These are phyloP conservation scores for Globodera ellingtonae DNA, from an alignment of 1,140 invertebrate genomes.

Conservation along the genomic window DNA sequence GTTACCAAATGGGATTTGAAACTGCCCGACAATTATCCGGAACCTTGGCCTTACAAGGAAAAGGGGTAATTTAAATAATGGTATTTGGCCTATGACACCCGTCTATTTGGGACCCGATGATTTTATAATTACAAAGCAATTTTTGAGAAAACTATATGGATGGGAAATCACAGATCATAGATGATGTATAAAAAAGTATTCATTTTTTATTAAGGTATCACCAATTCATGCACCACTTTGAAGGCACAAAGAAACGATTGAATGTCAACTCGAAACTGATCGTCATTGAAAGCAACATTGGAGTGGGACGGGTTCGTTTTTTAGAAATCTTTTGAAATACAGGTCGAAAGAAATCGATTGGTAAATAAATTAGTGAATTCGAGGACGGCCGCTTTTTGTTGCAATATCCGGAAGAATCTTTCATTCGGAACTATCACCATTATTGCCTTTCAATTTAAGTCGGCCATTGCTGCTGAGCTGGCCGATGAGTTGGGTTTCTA, in stretches of 20 bases:
- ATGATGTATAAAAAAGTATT: no score
- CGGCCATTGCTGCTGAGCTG: slow-evolving; percentile 39
- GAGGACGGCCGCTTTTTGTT: no score
- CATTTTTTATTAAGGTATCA: slow-evolving; percentile 1
- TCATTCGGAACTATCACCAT: no score
- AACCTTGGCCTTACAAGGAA: slow-evolving; percentile 50
- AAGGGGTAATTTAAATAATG: slow-evolving; percentile 29
- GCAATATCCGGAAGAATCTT: no score
- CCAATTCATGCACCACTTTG: slow-evolving; percentile 18
- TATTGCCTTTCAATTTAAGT: slow-evolving; percentile 31
- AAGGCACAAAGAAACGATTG: slow-evolving; percentile 40
- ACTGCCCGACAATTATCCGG: slow-evolving; percentile 42
- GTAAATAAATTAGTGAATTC: no score
- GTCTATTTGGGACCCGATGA: no score
- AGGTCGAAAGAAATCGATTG: no score
- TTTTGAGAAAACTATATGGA: no score
- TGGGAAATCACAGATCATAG: no score
- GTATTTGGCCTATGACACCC: no score
- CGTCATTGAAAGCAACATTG: slow-evolving; percentile 53
- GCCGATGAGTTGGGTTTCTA: slow-evolving; percentile 70
- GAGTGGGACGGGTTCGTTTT: slow-evolving; percentile 48
- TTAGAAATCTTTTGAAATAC: background rate
- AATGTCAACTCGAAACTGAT: slow-evolving; percentile 54
- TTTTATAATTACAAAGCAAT: no score
- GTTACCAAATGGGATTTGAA: slow-evolving; percentile 42